phyloP scores from a whole-genome alignment of 2,888 invertebrate genomes.

The Drosophila mayaguana region DNA sequence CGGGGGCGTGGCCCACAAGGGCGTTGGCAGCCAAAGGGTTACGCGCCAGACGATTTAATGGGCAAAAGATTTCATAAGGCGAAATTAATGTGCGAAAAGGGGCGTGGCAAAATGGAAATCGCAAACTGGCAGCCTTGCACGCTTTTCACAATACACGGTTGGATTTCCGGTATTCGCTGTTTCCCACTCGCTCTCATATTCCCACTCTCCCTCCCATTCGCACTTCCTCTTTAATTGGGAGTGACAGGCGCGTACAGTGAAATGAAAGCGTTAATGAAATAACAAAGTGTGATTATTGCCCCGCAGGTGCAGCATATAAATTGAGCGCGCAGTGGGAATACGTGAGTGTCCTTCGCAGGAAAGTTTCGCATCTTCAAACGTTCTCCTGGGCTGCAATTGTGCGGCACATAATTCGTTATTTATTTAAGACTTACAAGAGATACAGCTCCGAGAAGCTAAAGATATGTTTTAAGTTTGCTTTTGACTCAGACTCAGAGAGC shows the following conservation, averaged over 20 bases:
- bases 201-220: not conserved
- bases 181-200: not conserved
- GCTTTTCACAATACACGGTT: slow-evolving; percentile 6
- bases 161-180: slow-evolving; percentile 12
- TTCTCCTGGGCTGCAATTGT: slow-evolving; percentile 11
- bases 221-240: slow-evolving; percentile 34
- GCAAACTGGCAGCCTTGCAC: slow-evolving; percentile 7
- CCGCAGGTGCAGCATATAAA: slow-evolving; percentile 34
- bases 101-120: slow-evolving; percentile 30
- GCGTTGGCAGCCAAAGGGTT: slow-evolving; percentile 43
- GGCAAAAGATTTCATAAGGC: slow-evolving; percentile 68
- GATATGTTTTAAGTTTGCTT: not conserved
- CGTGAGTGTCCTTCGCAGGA: slow-evolving; percentile 19
- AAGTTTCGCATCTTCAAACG: slow-evolving; percentile 28
- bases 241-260: slow-evolving; percentile 42
- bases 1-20: slow-evolving; percentile 15
- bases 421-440: not conserved
- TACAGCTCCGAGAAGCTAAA: no score
- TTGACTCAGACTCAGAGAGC: not conserved
- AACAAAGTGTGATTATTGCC: slow-evolving; percentile 64
- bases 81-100: slow-evolving; percentile 59
- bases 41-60: slow-evolving; percentile 57
- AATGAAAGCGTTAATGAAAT: slow-evolving; percentile 64
- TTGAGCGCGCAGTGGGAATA: slow-evolving; percentile 15
- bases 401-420: slow-evolving; percentile 11